These are phyloP conservation scores for Heliconius ethilla DNA, from an alignment of 2,888 invertebrate species.

Conservation along the genomic window DNA sequence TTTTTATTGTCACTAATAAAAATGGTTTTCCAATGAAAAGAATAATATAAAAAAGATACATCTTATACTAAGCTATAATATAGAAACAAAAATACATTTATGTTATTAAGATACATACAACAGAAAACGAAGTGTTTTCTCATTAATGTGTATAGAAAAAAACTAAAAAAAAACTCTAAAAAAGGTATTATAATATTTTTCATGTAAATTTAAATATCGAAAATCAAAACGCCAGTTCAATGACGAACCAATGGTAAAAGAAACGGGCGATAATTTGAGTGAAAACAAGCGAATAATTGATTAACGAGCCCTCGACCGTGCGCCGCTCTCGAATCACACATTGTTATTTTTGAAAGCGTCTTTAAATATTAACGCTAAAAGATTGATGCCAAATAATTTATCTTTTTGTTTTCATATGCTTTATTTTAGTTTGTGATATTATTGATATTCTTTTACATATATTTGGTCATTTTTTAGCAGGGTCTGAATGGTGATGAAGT, in stretches of 20 bases:
- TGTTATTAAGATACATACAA: too few species aligned
- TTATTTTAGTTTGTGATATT: background rate
- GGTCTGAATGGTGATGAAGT: too few species aligned
- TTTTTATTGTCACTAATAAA: too few species aligned
- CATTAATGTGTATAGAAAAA: too few species aligned
- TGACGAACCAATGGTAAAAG: slow-evolving; percentile 46
- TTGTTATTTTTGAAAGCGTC: slow-evolving; percentile 38
- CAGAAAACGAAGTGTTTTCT: too few species aligned
- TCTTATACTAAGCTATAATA: too few species aligned
- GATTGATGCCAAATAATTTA: slow-evolving; percentile 39
- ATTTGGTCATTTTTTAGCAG: background rate
- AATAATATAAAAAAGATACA: too few species aligned
- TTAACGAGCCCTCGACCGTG: slow-evolving; percentile 53
- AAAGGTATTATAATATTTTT: too few species aligned
- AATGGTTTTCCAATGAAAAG: too few species aligned
- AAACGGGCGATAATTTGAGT: slow-evolving; percentile 62
- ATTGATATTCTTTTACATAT: background rate
- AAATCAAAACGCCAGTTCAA: slow-evolving; percentile 35
- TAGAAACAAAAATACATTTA: too few species aligned
- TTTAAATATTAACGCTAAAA: slow-evolving; percentile 18
- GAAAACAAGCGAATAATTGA: slow-evolving; percentile 72
- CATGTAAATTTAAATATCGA: background rate
- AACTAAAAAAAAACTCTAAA: too few species aligned
- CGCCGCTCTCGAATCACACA: slow-evolving; percentile 46
- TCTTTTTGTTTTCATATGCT: background rate